These are phyloP conservation scores for Vanessa atalanta DNA, from an alignment of 1,140 invertebrate genomes.

Conservation along the genomic window DNA sequence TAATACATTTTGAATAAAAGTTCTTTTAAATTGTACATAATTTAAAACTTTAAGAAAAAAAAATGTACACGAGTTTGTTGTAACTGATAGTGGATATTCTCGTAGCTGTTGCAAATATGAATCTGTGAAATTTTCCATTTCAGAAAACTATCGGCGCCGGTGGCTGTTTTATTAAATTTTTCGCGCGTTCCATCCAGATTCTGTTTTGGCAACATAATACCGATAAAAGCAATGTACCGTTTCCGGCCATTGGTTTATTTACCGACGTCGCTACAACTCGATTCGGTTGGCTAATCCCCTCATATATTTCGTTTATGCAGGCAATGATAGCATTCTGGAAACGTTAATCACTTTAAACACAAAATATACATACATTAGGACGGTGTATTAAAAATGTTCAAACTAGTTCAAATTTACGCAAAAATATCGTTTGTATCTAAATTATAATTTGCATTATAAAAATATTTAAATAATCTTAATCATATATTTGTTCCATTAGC, in stretches of 20 bases:
- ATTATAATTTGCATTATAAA: no score
- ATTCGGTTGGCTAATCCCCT: constrained; percentile 16
- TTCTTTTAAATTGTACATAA: no score
- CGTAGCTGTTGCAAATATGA: background rate
- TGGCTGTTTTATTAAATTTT: constrained; percentile 45
- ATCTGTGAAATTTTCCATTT: constrained; percentile 34
- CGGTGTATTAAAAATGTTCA: background rate
- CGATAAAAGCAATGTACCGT: constrained; percentile 22
- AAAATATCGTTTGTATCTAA: no score
- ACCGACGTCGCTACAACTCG: constrained; percentile 21
- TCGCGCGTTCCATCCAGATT: constrained; percentile 23
- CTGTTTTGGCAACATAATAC: constrained; percentile 14
- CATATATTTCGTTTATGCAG: constrained; percentile 16
- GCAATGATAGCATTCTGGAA: constrained; percentile 8
- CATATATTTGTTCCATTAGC: no score
- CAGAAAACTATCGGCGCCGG: constrained; percentile 22
- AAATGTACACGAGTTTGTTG: no score
- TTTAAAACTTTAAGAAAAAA: no score
- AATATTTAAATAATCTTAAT: no score
- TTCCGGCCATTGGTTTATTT: constrained; percentile 31
- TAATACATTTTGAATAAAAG: no score
- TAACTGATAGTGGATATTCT: background rate
- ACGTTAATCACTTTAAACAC: constrained; percentile 5
- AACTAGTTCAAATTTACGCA: no score
- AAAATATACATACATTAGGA: background rate